These are phyloP conservation scores for Tillus elongatus DNA, from an alignment of 2,888 invertebrate species.

Conservation along the genomic window DNA sequence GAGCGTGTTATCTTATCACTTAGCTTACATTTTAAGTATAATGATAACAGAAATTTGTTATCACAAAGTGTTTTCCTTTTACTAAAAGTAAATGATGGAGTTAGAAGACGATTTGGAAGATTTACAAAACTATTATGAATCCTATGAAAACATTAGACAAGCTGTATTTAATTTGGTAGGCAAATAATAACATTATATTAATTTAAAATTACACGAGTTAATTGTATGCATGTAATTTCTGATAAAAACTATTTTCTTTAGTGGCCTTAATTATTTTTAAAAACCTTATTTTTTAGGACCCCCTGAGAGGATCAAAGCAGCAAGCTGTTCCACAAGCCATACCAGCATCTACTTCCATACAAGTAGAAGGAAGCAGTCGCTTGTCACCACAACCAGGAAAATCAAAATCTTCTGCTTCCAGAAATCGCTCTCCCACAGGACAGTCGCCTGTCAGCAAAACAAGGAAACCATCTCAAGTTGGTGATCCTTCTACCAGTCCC, in stretches of 20 bases:
- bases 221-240: too few relatives aligned
- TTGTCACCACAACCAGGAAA: slow-evolving; percentile 50
- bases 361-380: slow-evolving; percentile 41
- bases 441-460: slow-evolving; percentile 66
- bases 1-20: too few relatives aligned
- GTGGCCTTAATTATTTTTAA: too few relatives aligned
- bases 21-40: too few relatives aligned
- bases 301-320: slow-evolving; percentile 37
- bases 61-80: too few relatives aligned
- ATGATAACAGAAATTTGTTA: too few relatives aligned
- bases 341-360: slow-evolving; percentile 38
- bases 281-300: slow-evolving; percentile 24
- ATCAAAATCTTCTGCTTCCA: slow-evolving; percentile 46
- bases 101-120: too few relatives aligned
- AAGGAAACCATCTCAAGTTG: slow-evolving; percentile 51
- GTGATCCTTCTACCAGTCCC: slow-evolving; percentile 43
- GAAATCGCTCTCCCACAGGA: slow-evolving; percentile 56
- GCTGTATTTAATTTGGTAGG: background rate
- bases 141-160: background rate
- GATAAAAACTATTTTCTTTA: too few relatives aligned
- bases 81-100: too few relatives aligned
- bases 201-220: slow-evolving; percentile 1
- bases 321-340: slow-evolving; percentile 46
- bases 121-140: background rate
- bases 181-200: background rate